Conservation (phyloP, 2,113 vertebrate species). For the Leptodactylus fuscus region DNA sequence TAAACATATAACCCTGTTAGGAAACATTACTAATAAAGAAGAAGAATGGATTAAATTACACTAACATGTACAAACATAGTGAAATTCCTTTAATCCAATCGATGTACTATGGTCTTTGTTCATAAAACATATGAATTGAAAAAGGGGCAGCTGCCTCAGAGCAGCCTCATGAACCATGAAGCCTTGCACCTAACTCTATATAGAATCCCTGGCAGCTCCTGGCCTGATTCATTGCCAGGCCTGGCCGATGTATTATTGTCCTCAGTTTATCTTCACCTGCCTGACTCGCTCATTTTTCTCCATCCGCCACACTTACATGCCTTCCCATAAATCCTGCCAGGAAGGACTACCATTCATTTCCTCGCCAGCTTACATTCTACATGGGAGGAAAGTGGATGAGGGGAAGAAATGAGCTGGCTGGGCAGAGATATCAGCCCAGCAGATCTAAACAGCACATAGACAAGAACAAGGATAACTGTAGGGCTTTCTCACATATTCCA, state of each 20-base stretch:
- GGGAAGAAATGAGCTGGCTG: neutral
- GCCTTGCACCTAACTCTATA: neutral
- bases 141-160: neutral
- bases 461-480: neutral
- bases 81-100: neutral
- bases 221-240: neutral
- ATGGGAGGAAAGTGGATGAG: neutral
- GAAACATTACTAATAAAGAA: no score
- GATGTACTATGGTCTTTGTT: neutral
- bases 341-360: neutral
- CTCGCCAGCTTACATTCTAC: neutral
- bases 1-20: no score
- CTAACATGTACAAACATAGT: no score
- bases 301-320: neutral
- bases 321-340: conserved; percentile 6
- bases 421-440: neutral
- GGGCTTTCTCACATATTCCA: neutral
- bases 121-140: neutral
- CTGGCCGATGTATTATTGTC: neutral
- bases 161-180: neutral
- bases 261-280: neutral
- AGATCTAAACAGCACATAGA: no score
- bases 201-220: neutral
- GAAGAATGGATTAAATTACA: neutral
- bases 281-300: conserved; percentile 8